phyloP scores from a whole-genome alignment of 2,888 invertebrate genomes.

The Orthosia gracilis region DNA sequence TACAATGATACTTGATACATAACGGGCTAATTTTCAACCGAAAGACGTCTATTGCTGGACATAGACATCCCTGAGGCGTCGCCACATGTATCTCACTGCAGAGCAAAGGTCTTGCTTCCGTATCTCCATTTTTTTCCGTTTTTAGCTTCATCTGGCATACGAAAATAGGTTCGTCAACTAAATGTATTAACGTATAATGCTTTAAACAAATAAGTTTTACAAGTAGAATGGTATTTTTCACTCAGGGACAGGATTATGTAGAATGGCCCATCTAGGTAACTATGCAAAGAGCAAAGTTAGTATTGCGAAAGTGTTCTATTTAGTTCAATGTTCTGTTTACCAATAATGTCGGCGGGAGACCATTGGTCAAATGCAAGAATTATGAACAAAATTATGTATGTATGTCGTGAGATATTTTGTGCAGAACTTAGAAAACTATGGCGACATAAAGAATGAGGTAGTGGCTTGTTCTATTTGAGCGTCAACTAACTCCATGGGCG shows the following conservation, averaged over 20 bases:
- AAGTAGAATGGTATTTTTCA: neutral
- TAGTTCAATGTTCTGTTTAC: slow-evolving; percentile 34
- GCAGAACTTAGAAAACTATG: neutral
- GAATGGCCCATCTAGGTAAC: slow-evolving; percentile 1
- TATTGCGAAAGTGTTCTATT: slow-evolving; percentile 35
- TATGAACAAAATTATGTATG: neutral
- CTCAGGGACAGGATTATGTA: neutral
- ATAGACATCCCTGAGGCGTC: no score
- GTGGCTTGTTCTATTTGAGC: neutral
- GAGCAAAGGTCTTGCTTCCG: no score
- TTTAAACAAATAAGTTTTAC: no score
- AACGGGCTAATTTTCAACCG: no score
- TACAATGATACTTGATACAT: no score
- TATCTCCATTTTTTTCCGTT: no score
- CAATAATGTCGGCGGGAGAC: neutral
- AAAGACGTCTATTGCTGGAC: no score
- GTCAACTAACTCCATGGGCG: neutral
- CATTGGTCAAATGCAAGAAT: slow-evolving; percentile 1
- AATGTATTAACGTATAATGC: no score
- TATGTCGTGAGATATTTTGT: neutral
- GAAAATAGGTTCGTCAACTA: no score
- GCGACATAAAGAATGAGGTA: neutral
- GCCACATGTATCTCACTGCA: no score
- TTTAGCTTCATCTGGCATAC: no score
- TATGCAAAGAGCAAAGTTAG: slow-evolving; percentile 18